phyloP scores from a whole-genome alignment of 2,113 vertebrate species.

The Campylomormyrus tamandua region DNA sequence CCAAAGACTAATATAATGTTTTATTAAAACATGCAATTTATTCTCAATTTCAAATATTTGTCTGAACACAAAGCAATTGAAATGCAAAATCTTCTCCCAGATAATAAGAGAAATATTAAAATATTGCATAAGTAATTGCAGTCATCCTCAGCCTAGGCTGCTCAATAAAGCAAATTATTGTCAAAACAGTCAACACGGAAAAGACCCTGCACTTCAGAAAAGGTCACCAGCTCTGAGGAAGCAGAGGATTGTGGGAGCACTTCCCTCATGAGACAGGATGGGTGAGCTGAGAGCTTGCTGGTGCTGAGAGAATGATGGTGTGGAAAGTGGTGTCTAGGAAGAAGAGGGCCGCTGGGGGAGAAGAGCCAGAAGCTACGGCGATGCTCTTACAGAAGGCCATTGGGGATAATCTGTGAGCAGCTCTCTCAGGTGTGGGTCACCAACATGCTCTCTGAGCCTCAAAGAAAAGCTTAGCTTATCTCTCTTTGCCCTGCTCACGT shows the following conservation, averaged over 20 bases:
- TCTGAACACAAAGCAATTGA: background rate
- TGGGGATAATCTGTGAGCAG: constrained; percentile 52
- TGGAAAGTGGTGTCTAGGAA: constrained; percentile 48
- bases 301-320: constrained; percentile 27
- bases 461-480: background rate
- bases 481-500: background rate
- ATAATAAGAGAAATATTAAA: background rate
- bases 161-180: background rate
- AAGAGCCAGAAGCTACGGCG: constrained; percentile 42
- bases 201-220: background rate
- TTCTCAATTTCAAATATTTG: background rate
- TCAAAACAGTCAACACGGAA: background rate
- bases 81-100: background rate
- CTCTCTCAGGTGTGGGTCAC: background rate
- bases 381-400: constrained; percentile 43
- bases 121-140: background rate
- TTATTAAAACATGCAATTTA: background rate
- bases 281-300: constrained; percentile 17
- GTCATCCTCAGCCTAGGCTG: background rate
- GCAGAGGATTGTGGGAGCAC: background rate
- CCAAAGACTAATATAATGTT: background rate
- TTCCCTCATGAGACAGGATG: background rate
- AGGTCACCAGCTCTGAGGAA: background rate
- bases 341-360: constrained; percentile 40
- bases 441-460: background rate